Evolutionary conservation across 2,797 vertebrate species (phyloP).

Genomic region (Hydrocynus forskahlii): DNA sequence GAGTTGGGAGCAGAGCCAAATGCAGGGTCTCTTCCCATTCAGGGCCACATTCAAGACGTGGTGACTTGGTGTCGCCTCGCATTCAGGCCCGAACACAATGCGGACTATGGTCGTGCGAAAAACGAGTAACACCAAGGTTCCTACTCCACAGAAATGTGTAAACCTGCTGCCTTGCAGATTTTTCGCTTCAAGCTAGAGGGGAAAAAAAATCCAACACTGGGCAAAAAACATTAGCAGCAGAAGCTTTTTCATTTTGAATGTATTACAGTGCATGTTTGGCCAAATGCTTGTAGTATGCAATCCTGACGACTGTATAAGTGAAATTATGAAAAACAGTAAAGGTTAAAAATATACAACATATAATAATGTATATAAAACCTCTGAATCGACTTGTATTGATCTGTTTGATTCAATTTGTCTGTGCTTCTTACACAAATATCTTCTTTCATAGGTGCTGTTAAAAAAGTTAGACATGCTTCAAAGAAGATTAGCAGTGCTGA

Average conservation of each 20-base stretch:
- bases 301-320: neutral
- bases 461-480: no score
- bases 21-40: slow-evolving; percentile 67
- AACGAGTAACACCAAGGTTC: neutral
- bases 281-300: neutral
- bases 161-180: neutral
- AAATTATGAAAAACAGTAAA: neutral
- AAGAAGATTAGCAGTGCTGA: no score
- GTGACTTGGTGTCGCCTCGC: slow-evolving; percentile 64
- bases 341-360: neutral
- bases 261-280: neutral
- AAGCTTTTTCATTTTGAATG: neutral
- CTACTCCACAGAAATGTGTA: neutral
- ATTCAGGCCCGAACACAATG: slow-evolving; percentile 31
- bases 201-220: neutral
- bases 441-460: no score
- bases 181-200: neutral
- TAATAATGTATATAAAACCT: no score
- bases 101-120: neutral
- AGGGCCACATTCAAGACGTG: slow-evolving; percentile 20
- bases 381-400: neutral
- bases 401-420: neutral
- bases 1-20: slow-evolving; percentile 65
- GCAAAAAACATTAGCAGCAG: slow-evolving; percentile 8
- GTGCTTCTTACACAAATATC: no score